Evolutionary conservation across 2,888 invertebrate genomes (phyloP).

Genomic region (Eupithecia pulchellata): DNA sequence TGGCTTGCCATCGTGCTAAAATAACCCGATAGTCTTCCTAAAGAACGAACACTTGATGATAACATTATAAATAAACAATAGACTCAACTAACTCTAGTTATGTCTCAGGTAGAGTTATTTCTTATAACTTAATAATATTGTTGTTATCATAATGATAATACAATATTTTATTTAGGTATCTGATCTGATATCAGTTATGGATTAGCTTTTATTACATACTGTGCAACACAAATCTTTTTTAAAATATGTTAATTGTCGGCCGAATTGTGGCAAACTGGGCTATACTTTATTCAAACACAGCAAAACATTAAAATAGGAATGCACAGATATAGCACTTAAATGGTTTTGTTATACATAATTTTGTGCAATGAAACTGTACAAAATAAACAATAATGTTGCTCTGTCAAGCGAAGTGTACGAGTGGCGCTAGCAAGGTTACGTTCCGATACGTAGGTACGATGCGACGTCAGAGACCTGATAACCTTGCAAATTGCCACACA

Average conservation of each 20-base stretch:
- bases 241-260: neutral
- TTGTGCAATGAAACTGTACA: neutral
- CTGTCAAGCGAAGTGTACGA: neutral
- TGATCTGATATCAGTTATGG: neutral
- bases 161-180: neutral
- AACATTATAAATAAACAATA: neutral
- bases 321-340: neutral
- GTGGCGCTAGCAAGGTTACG: neutral
- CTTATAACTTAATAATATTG: neutral
- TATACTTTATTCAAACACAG: no score
- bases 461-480: constrained; percentile 8
- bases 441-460: no score
- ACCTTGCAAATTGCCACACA: no score
- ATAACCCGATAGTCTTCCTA: neutral
- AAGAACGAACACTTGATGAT: constrained; percentile 5
- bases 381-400: neutral
- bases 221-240: neutral
- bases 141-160: constrained; percentile 3
- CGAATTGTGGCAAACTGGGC: no score
- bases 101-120: neutral
- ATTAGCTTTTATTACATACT: neutral
- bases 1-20: constrained; percentile 56
- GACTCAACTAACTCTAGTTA: neutral
- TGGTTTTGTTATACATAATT: neutral
- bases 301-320: neutral